Evolutionary conservation across 37 sponge, comb jelly and placozoan genomes (phyloP).

Genomic region (Ianthella basta): DNA sequence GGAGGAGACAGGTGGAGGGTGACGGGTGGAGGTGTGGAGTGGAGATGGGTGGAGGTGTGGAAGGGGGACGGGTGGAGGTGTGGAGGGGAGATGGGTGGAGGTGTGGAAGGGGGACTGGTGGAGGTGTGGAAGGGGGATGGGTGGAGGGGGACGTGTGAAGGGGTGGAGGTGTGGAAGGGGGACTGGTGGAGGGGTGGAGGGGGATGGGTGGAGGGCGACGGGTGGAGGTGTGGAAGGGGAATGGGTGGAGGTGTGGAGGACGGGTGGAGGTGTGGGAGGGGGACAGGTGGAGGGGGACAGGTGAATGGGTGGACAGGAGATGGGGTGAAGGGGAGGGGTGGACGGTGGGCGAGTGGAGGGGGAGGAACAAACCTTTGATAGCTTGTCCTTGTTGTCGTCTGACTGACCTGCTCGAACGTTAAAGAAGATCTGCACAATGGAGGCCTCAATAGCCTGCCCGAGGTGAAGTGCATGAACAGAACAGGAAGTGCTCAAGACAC

Average conservation of each 20-base stretch:
- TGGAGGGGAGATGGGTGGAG: neutral
- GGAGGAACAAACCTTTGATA: slow-evolving; percentile 49
- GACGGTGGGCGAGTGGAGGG: neutral
- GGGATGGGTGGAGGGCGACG: neutral
- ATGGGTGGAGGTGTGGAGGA: neutral
- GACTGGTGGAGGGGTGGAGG: neutral
- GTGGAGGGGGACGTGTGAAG: neutral
- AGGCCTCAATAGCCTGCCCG: slow-evolving; percentile 72
- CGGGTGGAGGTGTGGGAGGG: neutral
- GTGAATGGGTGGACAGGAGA: neutral
- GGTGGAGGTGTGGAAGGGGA: neutral
- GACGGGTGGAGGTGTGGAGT: neutral
- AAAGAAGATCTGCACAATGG: slow-evolving; percentile 77
- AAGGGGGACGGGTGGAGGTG: too few relatives aligned
- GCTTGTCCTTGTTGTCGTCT: slow-evolving; percentile 46
- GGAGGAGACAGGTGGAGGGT: too few relatives aligned
- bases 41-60: neutral
- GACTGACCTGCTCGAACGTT: slow-evolving; percentile 37
- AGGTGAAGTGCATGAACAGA: neutral
- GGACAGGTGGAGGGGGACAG: neutral
- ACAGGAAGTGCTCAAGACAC: too few relatives aligned
- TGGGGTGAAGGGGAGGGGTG: neutral
- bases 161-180: neutral
- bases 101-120: neutral
- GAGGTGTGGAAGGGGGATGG: neutral